These are phyloP conservation scores for Squalus acanthias DNA, from an alignment of 2,797 vertebrate species.

Conservation along the genomic window DNA sequence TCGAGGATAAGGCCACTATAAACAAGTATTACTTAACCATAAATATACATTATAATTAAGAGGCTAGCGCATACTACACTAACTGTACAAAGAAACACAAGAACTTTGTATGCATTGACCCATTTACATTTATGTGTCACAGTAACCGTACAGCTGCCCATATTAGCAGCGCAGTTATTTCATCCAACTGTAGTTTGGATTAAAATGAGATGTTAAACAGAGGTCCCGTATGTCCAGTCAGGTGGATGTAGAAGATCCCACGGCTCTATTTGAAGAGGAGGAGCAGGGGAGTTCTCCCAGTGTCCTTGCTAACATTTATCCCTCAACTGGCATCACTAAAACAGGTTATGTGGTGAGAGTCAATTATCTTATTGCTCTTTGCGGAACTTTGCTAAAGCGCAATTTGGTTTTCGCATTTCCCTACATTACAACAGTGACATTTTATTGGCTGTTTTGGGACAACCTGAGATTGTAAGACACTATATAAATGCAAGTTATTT, in stretches of 20 bases:
- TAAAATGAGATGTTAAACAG: not conserved
- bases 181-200: not conserved
- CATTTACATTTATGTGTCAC: not conserved
- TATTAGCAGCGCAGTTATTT: not conserved
- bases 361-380: not conserved
- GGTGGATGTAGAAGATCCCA: not conserved
- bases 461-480: not conserved
- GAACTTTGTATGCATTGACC: not conserved
- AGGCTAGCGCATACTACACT: not conserved
- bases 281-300: not conserved
- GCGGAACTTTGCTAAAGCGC: not conserved
- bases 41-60: not conserved
- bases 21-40: not conserved
- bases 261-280: not conserved
- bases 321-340: not conserved
- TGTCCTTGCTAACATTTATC: not conserved
- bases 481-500: slow-evolving; percentile 10
- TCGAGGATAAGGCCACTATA: not conserved
- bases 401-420: not conserved
- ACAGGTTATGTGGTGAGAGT: not conserved
- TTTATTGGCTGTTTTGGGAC: not conserved
- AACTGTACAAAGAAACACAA: not conserved
- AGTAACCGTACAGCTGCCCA: not conserved
- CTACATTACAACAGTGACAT: not conserved
- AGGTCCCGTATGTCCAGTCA: not conserved